These are phyloP conservation scores for Apistogramma diplotaenia DNA, from an alignment of 2,113 vertebrate species.

Conservation along the genomic window DNA sequence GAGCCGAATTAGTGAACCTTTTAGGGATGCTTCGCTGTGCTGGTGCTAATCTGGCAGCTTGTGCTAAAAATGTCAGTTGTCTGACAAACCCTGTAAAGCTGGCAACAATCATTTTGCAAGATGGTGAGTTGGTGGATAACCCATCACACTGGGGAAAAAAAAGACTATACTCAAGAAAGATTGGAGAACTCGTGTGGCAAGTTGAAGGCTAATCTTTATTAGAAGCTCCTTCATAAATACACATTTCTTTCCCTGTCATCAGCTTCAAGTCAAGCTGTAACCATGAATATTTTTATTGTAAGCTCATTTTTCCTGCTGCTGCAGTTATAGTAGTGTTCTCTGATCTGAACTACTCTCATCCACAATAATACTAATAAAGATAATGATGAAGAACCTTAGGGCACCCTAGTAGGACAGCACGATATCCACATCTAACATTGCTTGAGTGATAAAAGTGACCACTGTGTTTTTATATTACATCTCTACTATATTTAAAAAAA, in stretches of 20 bases:
- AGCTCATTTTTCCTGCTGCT: neutral
- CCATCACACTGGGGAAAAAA: neutral
- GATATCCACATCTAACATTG: too few species aligned
- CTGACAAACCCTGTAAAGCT: neutral
- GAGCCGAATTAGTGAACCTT: neutral
- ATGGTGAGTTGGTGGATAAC: neutral
- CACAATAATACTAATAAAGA: neutral
- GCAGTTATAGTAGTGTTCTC: neutral
- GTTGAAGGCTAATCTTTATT: neutral
- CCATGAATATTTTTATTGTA: neutral
- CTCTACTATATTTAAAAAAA: neutral
- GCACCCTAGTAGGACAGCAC: too few species aligned
- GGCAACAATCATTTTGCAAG: neutral
- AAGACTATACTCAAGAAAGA: neutral
- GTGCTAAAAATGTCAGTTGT: neutral
- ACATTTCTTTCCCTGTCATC: neutral
- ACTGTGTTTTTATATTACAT: neutral
- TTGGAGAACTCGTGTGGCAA: neutral
- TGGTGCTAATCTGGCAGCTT: neutral
- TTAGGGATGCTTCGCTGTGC: neutral
- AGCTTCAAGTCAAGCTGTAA: neutral
- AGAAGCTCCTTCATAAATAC: neutral
- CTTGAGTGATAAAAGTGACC: neutral
- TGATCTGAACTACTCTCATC: neutral
- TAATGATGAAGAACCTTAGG: neutral